These are phyloP conservation scores for Brachymystax lenok DNA, from an alignment of 2,797 vertebrate genomes.

Conservation along the genomic window DNA sequence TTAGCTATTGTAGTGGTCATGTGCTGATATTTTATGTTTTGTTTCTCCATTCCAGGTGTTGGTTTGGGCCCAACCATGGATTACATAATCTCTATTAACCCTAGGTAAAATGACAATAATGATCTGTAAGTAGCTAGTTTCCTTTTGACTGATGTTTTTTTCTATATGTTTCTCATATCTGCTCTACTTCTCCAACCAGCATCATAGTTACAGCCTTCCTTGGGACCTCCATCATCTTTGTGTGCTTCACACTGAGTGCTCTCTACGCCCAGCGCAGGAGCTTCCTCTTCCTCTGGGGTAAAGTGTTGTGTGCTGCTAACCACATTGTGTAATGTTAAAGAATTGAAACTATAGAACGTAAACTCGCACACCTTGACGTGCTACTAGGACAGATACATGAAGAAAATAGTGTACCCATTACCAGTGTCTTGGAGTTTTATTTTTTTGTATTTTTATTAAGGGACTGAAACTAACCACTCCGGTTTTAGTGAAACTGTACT, in stretches of 20 bases:
- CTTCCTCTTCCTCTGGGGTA: conserved; percentile 85
- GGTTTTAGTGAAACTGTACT: not conserved
- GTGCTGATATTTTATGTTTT: not conserved
- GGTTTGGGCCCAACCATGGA: conserved; percentile 82
- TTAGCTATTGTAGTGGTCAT: not conserved
- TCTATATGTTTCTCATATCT: not conserved
- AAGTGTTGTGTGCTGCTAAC: conserved; percentile 14
- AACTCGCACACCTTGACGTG: not conserved
- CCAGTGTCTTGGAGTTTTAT: too few species aligned
- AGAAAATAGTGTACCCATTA: too few species aligned
- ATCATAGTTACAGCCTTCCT: conserved; percentile 84
- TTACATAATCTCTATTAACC: conserved; percentile 80
- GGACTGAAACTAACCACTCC: too few species aligned
- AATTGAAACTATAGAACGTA: not conserved
- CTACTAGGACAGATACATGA: not conserved
- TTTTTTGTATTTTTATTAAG: too few species aligned
- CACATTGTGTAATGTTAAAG: not conserved
- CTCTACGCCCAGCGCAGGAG: conserved; percentile 82
- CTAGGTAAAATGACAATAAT: conserved; percentile 69
- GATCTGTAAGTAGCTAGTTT: not conserved
- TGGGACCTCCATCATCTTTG: conserved; percentile 80
- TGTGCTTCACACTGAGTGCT: conserved; percentile 84
- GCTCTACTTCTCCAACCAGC: conserved; percentile 57
- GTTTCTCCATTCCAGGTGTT: conserved; percentile 66
- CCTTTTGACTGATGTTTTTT: not conserved